Evolutionary conservation across 2,888 invertebrate species (phyloP), one percentile per base, ranked within the genome.

Genomic region (Neuroscelio doddi): DNA sequence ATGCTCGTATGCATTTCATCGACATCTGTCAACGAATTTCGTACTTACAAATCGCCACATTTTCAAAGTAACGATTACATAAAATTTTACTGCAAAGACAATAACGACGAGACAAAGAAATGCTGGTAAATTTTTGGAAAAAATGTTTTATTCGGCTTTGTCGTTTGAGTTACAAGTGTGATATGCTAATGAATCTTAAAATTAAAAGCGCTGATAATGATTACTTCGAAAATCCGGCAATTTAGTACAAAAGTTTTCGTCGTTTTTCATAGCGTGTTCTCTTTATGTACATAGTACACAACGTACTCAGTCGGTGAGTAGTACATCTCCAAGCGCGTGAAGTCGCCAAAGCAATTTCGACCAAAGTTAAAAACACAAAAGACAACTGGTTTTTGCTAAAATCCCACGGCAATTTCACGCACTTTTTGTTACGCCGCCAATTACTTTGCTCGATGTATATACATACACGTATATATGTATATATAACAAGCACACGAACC

Each of bases 401-500:
- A 21, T 21, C 21, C 5, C 21, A n/a, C n/a, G 39, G 41, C 24
- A 38, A 38, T 38, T 16, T 26, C 24, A n/a, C 36, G 36, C 26
- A 24, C 41, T 24, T 24, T 41, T 41, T 21, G 2, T 5, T 3
- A 21, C 5, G 12, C 24, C 15, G 41, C 12, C 26, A 10, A 10
- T 39, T 21, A 12, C 15, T 14, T 3, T 21, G 2, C 21, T 21
- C 5, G 21, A 2, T 21, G 2, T 5, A 21, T 21, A 3, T 5
- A 21, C 21, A 2, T 21, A 49, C 49, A 15, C 44, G 12, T 52
- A 42, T 53, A 21, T 55, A 38, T 61, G 49, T 61, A 62, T 55
- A 62, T 45, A 55, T 50, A 49, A 53, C 53, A 53, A 56, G 56
- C 42, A 44, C 61, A 53, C 55, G 63, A 45, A 42, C 51, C 30